Percentiles rank a stretch among this genome's conserved stretches.
Evolutionary conservation across 2,888 invertebrate genomes (phyloP).

Genomic region (Branchipolynoe longqiensis): DNA sequence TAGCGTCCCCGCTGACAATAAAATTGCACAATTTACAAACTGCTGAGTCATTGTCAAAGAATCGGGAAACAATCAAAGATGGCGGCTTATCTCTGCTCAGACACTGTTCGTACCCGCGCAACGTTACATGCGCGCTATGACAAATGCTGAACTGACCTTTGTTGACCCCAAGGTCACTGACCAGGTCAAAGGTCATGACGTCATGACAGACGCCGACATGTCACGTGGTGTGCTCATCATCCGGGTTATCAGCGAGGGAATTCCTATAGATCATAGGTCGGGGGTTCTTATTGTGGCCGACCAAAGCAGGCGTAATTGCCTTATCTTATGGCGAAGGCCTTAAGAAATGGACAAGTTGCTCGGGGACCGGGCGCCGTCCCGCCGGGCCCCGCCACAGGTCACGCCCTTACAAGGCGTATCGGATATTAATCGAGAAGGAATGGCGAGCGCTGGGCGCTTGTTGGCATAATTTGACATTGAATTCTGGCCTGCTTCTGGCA

Average conservation of each 20-base stretch:
- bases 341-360: conserved; percentile 47
- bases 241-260: conserved; percentile 34
- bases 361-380: neutral
- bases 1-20: neutral
- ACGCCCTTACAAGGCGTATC: conserved; percentile 12
- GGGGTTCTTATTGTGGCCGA: conserved; percentile 9
- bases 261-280: conserved; percentile 57
- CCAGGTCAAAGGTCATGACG: conserved; percentile 54
- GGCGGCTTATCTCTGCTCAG: conserved; percentile 11
- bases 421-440: conserved; percentile 38
- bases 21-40: conserved; percentile 16
- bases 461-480: conserved; percentile 49
- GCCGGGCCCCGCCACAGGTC: conserved; percentile 19
- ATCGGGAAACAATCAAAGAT: conserved; percentile 6
- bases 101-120: neutral
- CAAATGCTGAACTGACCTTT: conserved; percentile 39
- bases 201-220: conserved; percentile 57
- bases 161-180: conserved; percentile 48
- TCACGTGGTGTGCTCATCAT: conserved; percentile 50
- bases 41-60: conserved; percentile 29
- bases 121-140: neutral
- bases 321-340: conserved; percentile 33
- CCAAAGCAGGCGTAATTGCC: conserved; percentile 40
- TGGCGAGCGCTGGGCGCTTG: conserved; percentile 28
- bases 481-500: conserved; percentile 45